Conservation (phyloP, 2,797 vertebrate species). For the Hippopotamyrus pictus region DNA sequence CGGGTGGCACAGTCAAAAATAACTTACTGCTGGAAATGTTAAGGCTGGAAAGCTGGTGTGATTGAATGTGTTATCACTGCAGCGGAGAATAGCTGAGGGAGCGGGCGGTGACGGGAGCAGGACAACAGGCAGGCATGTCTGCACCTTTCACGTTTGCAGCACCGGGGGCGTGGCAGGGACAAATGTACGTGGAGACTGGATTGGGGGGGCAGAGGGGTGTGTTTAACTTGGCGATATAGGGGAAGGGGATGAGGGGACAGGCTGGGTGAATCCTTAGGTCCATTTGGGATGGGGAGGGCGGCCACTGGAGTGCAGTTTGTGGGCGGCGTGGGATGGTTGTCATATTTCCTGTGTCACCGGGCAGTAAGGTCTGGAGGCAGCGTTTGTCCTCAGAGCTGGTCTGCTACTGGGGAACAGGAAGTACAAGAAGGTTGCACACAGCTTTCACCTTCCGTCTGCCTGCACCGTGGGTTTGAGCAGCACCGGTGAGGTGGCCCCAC, state of each 20-base stretch:
- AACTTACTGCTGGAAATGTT: not conserved
- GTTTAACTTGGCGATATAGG: not conserved
- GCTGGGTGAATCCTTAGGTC: not conserved
- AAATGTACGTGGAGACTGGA: not conserved
- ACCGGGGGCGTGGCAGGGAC: not conserved
- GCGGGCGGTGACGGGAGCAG: not conserved
- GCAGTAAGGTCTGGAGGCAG: not conserved
- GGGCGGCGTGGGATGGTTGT: not conserved
- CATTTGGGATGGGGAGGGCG: not conserved
- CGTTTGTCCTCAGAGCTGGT: not conserved
- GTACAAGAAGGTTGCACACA: not conserved
- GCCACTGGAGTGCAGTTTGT: not conserved
- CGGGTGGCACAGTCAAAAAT: not conserved
- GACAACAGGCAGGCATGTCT: not conserved
- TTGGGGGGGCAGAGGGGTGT: not conserved
- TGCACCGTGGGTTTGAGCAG: not conserved
- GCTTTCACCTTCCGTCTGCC: not conserved
- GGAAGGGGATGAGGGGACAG: not conserved
- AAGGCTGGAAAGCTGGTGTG: not conserved
- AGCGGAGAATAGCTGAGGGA: not conserved
- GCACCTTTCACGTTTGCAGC: not conserved
- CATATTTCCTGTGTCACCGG: not conserved
- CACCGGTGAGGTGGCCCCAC: not conserved
- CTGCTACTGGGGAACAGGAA: not conserved
- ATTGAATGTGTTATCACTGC: not conserved